phyloP scores from a whole-genome alignment of 2,888 invertebrate species.

The Thymelicus lineola region DNA sequence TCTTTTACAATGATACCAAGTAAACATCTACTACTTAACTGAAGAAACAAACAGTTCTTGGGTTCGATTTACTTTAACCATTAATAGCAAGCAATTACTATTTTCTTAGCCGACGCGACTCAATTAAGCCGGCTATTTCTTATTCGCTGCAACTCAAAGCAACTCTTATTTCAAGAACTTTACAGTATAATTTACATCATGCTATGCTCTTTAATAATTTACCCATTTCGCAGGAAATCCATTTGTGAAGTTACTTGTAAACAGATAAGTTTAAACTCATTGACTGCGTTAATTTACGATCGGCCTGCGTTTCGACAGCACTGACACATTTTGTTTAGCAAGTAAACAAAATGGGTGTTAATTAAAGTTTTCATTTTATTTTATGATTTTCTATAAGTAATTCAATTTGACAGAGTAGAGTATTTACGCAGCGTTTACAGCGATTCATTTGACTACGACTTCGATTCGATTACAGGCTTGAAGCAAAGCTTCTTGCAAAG shows the following conservation, averaged over 20 bases:
- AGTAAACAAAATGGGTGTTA: not conserved
- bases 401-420: too few species aligned
- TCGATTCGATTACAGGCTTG: too few species aligned
- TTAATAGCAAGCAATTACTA: conserved; percentile 16
- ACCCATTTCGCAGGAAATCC: conserved; percentile 16
- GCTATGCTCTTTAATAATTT: not conserved
- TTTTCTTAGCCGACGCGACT: conserved; percentile 13
- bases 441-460: too few species aligned
- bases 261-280: conserved; percentile 27
- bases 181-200: conserved; percentile 1
- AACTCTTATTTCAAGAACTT: conserved; percentile 2
- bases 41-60: not conserved
- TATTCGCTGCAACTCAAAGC: not conserved
- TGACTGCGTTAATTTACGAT: conserved; percentile 21
- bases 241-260: conserved; percentile 19
- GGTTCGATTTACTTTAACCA: conserved; percentile 8
- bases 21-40: too few species aligned
- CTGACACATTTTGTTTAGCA: conserved; percentile 10
- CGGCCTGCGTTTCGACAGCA: conserved; percentile 3
- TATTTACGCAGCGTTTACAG: too few species aligned
- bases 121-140: conserved; percentile 20
- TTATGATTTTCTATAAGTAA: not conserved
- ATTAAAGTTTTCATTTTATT: not conserved
- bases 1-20: too few species aligned
- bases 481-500: too few species aligned